Conservation (phyloP, 1,140 invertebrate genomes). For the Odontomachus brunneus region DNA sequence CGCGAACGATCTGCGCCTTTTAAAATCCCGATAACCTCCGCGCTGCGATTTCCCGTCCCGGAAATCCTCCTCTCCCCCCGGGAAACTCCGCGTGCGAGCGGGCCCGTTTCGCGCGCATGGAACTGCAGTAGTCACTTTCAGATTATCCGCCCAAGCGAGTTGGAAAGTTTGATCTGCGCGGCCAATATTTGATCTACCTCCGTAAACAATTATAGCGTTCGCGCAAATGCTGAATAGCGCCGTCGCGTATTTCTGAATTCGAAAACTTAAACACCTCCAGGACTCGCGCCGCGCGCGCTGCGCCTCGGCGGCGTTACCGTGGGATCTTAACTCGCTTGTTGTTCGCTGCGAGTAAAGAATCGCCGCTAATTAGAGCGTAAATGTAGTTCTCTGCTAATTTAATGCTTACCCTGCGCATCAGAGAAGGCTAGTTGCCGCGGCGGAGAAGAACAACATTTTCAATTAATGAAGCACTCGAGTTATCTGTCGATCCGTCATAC, state of each 20-base stretch:
- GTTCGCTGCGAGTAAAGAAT: neutral
- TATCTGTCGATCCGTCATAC: neutral
- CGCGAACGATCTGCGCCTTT: conserved; percentile 10
- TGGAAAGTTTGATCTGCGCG: conserved; percentile 25
- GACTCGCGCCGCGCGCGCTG: neutral
- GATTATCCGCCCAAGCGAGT: conserved; percentile 19
- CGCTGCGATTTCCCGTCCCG: neutral
- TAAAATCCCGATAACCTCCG: conserved; percentile 30
- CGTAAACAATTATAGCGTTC: conserved; percentile 31
- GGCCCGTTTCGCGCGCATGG: too few species aligned
- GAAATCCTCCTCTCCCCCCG: too few species aligned
- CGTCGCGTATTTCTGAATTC: conserved; percentile 25
- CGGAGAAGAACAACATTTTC: too few species aligned
- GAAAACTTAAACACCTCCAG: conserved; percentile 37
- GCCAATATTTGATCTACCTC: conserved; percentile 42
- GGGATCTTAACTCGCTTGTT: conserved; percentile 22
- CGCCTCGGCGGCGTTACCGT: neutral
- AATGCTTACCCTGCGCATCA: too few species aligned
- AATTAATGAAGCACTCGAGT: neutral
- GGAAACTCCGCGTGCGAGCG: neutral
- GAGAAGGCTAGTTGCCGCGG: too few species aligned
- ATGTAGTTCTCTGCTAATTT: too few species aligned
- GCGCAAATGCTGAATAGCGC: conserved; percentile 9
- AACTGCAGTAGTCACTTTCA: conserved; percentile 12
- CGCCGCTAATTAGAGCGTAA: too few species aligned